These are phyloP conservation scores for Palythoa caribaeorum DNA, from an alignment of 92 coral and sea anemone species.

Conservation along the genomic window DNA sequence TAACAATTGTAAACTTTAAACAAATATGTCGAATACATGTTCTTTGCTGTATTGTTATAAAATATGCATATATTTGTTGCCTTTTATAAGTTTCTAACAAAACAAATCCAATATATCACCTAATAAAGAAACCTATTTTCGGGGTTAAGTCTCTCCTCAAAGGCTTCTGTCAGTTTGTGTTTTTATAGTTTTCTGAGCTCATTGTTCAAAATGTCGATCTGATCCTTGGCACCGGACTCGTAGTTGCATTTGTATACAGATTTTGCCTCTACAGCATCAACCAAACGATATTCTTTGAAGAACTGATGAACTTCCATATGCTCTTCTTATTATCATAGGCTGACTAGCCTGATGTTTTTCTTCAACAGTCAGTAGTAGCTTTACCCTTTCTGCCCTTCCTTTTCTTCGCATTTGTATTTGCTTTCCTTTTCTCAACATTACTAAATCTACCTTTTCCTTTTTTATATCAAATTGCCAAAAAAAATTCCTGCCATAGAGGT, in stretches of 20 bases:
- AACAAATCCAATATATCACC: conserved; percentile 39
- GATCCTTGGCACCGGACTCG: no score
- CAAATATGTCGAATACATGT: conserved; percentile 33
- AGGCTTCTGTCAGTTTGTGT: no score
- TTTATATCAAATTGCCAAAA: no score
- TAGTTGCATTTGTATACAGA: no score
- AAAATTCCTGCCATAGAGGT: no score
- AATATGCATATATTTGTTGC: conserved; percentile 35
- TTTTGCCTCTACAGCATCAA: no score
- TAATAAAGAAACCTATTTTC: conserved; percentile 34
- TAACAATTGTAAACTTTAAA: conserved; percentile 43
- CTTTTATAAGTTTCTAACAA: conserved; percentile 27
- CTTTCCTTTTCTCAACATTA: conserved; percentile 3
- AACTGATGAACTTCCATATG: neutral
- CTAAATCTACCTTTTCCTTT: no score
- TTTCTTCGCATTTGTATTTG: conserved; percentile 15
- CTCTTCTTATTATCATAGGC: conserved; percentile 6
- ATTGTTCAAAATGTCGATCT: no score
- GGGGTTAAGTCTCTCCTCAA: neutral
- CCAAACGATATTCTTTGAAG: no score
- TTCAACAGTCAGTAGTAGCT: conserved; percentile 28
- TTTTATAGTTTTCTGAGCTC: no score
- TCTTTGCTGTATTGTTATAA: conserved; percentile 44
- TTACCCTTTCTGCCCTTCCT: conserved; percentile 28
- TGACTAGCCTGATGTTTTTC: conserved; percentile 9